These are phyloP conservation scores for Pyrocoelia pectoralis DNA, from an alignment of 2,888 invertebrate genomes.

Conservation along the genomic window DNA sequence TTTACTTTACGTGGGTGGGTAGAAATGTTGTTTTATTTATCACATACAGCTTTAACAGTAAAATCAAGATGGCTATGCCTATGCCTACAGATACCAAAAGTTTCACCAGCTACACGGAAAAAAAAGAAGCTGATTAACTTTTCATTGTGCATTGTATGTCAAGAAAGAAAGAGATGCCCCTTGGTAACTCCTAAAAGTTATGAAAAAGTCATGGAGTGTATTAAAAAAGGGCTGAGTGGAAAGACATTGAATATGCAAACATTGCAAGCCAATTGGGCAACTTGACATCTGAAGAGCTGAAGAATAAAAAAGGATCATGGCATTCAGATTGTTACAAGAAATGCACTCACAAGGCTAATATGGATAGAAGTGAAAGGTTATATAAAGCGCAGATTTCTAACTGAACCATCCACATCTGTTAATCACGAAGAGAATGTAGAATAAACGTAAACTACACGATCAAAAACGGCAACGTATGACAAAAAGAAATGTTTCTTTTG, in stretches of 20 bases:
- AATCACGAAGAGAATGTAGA: not conserved
- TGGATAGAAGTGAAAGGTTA: constrained; percentile 5
- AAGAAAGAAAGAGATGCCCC: too few species aligned
- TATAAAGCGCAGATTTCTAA: constrained; percentile 3
- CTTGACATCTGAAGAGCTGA: not conserved
- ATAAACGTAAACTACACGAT: not conserved
- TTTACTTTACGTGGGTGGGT: too few species aligned
- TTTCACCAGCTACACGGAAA: too few species aligned
- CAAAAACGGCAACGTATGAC: not conserved
- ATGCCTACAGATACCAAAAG: too few species aligned
- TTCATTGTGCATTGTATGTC: too few species aligned
- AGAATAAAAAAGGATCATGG: constrained; percentile 10
- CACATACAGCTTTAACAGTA: too few species aligned
- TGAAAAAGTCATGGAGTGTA: constrained; percentile 3
- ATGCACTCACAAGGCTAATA: constrained; percentile 14
- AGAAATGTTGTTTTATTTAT: too few species aligned
- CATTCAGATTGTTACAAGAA: constrained; percentile 12
- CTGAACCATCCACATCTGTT: not conserved
- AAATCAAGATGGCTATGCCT: too few species aligned
- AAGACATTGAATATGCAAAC: constrained; percentile 6
- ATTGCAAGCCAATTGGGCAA: not conserved
- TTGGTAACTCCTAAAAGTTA: constrained; percentile 3
- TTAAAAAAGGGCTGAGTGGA: constrained; percentile 13
- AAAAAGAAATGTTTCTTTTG: constrained; percentile 3
- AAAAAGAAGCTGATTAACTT: too few species aligned